phyloP scores from a whole-genome alignment of 2,113 vertebrate genomes.

The Agapornis roseicollis region DNA sequence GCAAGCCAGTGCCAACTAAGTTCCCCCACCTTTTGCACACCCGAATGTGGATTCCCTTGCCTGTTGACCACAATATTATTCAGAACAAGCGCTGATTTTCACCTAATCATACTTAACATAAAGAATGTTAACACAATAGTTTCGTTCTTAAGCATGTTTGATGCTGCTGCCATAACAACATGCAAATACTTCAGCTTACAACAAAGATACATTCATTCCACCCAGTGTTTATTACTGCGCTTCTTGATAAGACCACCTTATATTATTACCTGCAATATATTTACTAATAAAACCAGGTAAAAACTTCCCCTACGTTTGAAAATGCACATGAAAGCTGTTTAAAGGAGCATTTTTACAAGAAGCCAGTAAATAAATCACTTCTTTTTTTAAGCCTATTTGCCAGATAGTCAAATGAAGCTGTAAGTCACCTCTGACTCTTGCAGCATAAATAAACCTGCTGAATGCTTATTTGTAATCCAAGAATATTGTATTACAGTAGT shows the following conservation, averaged over 20 bases:
- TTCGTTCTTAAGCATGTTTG: background rate
- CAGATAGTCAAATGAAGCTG: background rate
- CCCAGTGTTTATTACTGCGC: background rate
- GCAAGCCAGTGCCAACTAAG: background rate
- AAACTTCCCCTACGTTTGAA: background rate
- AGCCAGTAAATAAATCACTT: background rate
- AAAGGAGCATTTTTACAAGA: background rate
- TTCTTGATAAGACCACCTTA: background rate
- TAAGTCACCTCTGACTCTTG: background rate
- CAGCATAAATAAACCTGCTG: slow-evolving; percentile 42
- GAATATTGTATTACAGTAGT: slow-evolving; percentile 40
- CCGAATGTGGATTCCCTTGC: background rate
- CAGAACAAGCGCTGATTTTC: background rate
- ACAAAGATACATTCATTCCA: background rate
- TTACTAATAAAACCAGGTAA: background rate
- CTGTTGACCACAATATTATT: background rate
- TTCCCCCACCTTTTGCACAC: background rate
- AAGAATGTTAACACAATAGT: background rate
- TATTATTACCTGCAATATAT: background rate
- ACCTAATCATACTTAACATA: background rate
- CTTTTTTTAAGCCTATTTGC: background rate
- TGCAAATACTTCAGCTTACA: background rate
- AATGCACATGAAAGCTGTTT: background rate
- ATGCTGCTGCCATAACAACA: slow-evolving; percentile 41
- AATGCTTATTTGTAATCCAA: slow-evolving; percentile 20